Conservation (phyloP, 2,797 vertebrate genomes). For the Yasuhikotakia modesta region DNA sequence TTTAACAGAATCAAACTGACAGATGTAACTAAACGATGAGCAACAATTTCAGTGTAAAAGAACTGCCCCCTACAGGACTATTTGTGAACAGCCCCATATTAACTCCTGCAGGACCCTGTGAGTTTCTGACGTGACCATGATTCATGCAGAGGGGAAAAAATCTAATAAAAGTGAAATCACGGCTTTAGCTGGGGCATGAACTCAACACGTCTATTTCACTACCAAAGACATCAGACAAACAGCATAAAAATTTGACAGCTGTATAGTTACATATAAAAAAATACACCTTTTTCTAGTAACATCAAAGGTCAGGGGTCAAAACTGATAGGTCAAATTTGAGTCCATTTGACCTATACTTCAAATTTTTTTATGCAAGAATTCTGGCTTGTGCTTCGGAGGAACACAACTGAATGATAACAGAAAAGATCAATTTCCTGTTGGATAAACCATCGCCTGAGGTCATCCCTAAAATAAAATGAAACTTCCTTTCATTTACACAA, state of each 20-base stretch:
- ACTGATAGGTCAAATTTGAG: neutral
- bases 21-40: neutral
- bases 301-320: neutral
- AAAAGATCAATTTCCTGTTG: constrained; percentile 98
- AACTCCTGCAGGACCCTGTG: neutral
- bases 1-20: neutral
- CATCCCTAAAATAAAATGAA: constrained; percentile 81
- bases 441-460: constrained; percentile 96
- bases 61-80: constrained; percentile 40
- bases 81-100: neutral
- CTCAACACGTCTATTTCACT: neutral
- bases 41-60: neutral
- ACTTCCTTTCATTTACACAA: neutral
- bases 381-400: constrained; percentile 69
- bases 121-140: neutral
- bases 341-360: constrained; percentile 85
- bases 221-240: neutral
- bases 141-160: neutral
- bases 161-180: neutral
- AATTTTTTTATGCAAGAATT: constrained; percentile 86
- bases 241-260: neutral
- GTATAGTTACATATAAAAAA: neutral
- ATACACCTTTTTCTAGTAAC: too few species aligned
- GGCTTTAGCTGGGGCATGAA: neutral
- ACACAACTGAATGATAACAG: constrained; percentile 84